Base-by-base conservation (phyloP, 2,797 vertebrate species). In the Acrossocheilus wenchowensis region DNA sequence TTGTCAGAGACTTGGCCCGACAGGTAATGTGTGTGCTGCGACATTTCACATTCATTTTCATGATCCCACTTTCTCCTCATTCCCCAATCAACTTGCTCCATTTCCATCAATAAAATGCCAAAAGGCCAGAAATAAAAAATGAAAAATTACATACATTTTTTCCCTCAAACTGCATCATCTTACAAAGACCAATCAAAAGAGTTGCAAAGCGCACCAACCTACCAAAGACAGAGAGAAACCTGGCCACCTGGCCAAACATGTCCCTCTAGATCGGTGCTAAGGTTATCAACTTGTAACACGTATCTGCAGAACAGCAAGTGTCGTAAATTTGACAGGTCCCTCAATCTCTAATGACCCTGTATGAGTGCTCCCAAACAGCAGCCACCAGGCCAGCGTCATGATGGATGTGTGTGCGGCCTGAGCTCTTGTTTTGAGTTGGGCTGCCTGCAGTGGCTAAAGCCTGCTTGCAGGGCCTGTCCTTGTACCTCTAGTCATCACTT, bases 401-500 rank as follows among this genome's bases (percentile, higher is more conserved):
- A 90, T 86, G 83, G 85, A 88, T 90, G 90, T 81, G 54, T 81
- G 78, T 81, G 85, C 45, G 54, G 64, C 80, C 68, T 79, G 41
- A 11, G 84, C 36, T 79, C 50, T 39, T 34, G 79, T 87, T 87
- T 86, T 60, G 79, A 72, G 72, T 86, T 68, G 54, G 78, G 86
- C 80, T 82, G 80, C 81, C 87, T 17, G 86, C 86, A 73, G 83
- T 84, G 87, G 82, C 83, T 68, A 71, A 86, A 80, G 72, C 81
- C 72, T 87, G 81, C 41, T 82, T 87, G 84, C 82, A 78, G 84
- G 74, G 82, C 82, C 82, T 78, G 90, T 92, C 90, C 88, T 91
- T 89, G 86, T 87, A 86, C 81, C 85, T 87, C 81, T 75, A 84
- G 85, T 86, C 91, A 91, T 87, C 88, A 86, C 45, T 89, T 84